Evolutionary conservation across 2,113 vertebrate genomes (phyloP), one percentile per base, ranked within the genome.

Genomic region (Pangasianodon gigas): DNA sequence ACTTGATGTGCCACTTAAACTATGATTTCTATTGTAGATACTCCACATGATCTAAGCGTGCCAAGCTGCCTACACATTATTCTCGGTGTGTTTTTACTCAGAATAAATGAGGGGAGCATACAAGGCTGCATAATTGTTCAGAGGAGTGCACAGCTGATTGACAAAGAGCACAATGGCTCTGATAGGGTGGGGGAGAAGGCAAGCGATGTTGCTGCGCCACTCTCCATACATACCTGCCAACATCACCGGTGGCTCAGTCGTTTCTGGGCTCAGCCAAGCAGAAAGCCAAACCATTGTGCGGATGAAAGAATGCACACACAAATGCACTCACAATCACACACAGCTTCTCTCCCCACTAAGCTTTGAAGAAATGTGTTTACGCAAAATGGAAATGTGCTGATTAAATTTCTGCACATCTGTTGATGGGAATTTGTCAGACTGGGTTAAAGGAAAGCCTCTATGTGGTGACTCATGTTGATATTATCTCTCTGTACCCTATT

Each of bases 101-200:
- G 48, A 60, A 29, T 26, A 60, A 75, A 56, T 26, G 19, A 89
- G 54, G 65, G 79, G 41, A 37, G 48, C 11, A 37, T 37, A 85
- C 18, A 41, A 37, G 79, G 74, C 85, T 69, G 51, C 60, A 87
- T 77, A 88, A 90, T 90, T 90, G 85, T 84, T 92, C 84, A 54
- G 85, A 84, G 88, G 11, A 91, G 51, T 84, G 84, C 86, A 90
- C 89, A 79, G 71, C 26, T 92, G 92, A 92, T 84, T 91, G 90
- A 92, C 92, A 93, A 90, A 82, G 60, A 86, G 79, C 83, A 89
- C 89, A 87, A 90, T 89, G 88, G 88, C 67, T 90, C 71, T 91
- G 91, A 91, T 90, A 71, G 86, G 88, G 46, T 87, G 82, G 67
- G 88, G 80, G 67, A 71, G 89, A 88, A 84, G 75, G 69, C 60